These are phyloP conservation scores for Halcyon chelicuti DNA, from an alignment of 2,797 vertebrate genomes.

Conservation along the genomic window DNA sequence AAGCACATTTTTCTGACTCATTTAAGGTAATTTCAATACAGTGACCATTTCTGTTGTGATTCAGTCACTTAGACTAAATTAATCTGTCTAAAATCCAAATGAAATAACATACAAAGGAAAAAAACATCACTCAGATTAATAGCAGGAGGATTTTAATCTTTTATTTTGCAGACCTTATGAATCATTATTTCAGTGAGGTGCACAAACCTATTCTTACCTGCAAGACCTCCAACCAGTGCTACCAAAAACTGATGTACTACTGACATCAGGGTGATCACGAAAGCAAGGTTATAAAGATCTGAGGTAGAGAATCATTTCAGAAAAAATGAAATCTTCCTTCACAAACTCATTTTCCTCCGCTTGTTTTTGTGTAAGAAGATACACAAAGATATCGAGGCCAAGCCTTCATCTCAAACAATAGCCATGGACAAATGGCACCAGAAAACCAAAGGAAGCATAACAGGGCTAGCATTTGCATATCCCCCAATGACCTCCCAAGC, in stretches of 20 bases:
- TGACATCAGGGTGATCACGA: background rate
- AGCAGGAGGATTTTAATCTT: background rate
- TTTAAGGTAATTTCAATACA: background rate
- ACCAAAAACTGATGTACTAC: background rate
- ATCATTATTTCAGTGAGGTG: background rate
- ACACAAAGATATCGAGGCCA: no score
- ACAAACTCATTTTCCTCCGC: background rate
- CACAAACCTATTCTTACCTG: background rate
- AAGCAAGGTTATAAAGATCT: rapidly evolving
- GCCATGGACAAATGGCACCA: no score
- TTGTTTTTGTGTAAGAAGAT: background rate
- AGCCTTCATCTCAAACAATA: no score
- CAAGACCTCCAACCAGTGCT: background rate
- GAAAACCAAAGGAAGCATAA: no score
- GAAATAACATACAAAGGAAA: background rate
- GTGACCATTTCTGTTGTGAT: background rate
- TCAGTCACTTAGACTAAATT: background rate
- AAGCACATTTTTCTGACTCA: background rate
- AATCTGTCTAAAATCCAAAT: background rate
- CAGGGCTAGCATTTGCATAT: no score
- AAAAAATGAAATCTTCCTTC: background rate
- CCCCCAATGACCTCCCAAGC: no score
- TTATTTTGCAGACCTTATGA: background rate
- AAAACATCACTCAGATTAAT: background rate
- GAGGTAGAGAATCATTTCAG: background rate